Base-by-base conservation (phyloP, 2,797 vertebrate species). In the Carapus acus region DNA sequence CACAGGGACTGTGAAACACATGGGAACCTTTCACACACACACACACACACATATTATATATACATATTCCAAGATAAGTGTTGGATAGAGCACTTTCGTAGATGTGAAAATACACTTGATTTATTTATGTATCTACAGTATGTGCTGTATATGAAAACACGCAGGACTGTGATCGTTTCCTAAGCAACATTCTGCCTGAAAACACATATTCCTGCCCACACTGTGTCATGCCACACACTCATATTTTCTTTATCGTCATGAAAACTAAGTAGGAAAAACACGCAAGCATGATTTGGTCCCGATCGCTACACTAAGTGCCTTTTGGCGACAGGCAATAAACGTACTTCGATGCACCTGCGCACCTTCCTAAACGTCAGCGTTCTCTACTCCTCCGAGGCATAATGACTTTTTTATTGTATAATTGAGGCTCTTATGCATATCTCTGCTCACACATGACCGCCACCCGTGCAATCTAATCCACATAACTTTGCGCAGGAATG, bases 401-500 rank as follows among this genome's bases (percentile, higher is more conserved):
- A 43, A 42, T 31, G 22, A 2, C 16, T 33, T 22, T 58, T n/a
- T 14, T 21, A 8, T 11, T n/a, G 43, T 38, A 6, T n/a, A n/a
- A n/a, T 33, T 5, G 31, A 3, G 14, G 14, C 4, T 8, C 8
- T 33, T 33, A 13, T 33, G 31, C 31, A 11, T 11, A 29, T 6
- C 6, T 29, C 6, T 33, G 31, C 24, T 27, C 24, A 4, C 5
- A 27, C 12, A 4, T 33, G 2, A 33, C 12, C 31, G 11, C 4
- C 13, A 33, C 31, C 14, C 11, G 23, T 61, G 38, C 24, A 62
- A 24, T 39, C 29, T 54, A 58, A 43, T 71, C 60, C 69, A 43
- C 17, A 39, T 59, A 81, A 82, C 79, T 84, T 84, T 68, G 74
- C 72, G 57, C 37, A 51, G 60, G 69, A 77, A 76, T 59, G 72